phyloP scores from a whole-genome alignment of 2,888 invertebrate genomes.

The Agrilus biguttatus region DNA sequence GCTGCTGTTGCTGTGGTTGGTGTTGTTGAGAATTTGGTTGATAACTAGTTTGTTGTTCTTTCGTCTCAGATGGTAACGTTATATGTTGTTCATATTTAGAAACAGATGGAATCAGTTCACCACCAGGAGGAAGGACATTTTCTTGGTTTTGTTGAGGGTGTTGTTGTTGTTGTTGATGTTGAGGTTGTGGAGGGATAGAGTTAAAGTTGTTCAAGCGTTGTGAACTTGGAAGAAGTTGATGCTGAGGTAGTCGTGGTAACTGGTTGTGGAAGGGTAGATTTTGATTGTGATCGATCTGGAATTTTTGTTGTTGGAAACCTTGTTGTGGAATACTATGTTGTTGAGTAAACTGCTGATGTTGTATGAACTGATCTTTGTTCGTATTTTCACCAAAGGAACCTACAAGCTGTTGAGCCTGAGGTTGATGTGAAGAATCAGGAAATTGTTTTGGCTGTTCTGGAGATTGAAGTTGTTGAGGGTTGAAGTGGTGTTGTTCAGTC shows the following conservation, averaged over 20 bases:
- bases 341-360: conserved; percentile 7
- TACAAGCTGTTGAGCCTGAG: conserved; percentile 3
- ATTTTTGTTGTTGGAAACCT: conserved; percentile 11
- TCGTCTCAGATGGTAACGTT: conserved; percentile 32
- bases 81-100: conserved; percentile 70
- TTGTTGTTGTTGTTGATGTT: conserved; percentile 11
- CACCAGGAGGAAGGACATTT: conserved; percentile 45
- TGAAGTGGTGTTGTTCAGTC: conserved; percentile 6
- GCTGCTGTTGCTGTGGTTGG: conserved; percentile 10
- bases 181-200: conserved; percentile 10
- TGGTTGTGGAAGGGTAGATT: conserved; percentile 10
- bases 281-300: background rate
- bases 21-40: conserved; percentile 5
- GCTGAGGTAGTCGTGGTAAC: conserved; percentile 12
- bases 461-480: conserved; percentile 6
- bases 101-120: conserved; percentile 61
- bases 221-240: conserved; percentile 11
- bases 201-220: conserved; percentile 6
- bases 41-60: conserved; percentile 2
- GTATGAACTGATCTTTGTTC: conserved; percentile 8
- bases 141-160: conserved; percentile 29
- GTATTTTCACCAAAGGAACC: conserved; percentile 1
- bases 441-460: conserved; percentile 12
- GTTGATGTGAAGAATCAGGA: conserved; percentile 1
- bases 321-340: conserved; percentile 8